phyloP scores from a whole-genome alignment of 2,888 invertebrate genomes.

The Drosophila macrospina region DNA sequence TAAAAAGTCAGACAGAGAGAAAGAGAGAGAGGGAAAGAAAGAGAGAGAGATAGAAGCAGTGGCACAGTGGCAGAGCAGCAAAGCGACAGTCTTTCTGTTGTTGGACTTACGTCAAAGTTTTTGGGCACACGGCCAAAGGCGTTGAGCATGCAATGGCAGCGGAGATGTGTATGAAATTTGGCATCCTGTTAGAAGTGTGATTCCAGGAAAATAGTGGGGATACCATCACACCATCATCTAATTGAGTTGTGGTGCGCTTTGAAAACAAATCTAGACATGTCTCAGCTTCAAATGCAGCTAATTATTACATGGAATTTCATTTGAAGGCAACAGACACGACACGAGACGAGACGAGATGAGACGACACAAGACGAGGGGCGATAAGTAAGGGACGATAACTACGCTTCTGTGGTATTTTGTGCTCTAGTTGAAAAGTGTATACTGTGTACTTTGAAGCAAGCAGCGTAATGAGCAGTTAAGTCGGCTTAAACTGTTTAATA shows the following conservation, averaged over 20 bases:
- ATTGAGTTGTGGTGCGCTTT: conserved; percentile 40
- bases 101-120: conserved; percentile 39
- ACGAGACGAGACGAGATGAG: not conserved
- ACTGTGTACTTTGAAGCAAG: not conserved
- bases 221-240: conserved; percentile 26
- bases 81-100: conserved; percentile 9
- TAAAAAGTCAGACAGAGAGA: not conserved
- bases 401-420: too few species aligned
- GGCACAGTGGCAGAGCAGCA: too few species aligned
- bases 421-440: conserved; percentile 4
- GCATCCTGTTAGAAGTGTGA: not conserved
- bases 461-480: too few species aligned
- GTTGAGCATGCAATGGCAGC: conserved; percentile 4
- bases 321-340: not conserved
- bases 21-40: not conserved
- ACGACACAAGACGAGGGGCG: too few species aligned
- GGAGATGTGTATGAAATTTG: conserved; percentile 14
- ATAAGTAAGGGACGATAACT: not conserved
- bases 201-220: conserved; percentile 1
- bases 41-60: not conserved
- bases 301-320: conserved; percentile 11
- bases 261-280: conserved; percentile 24
- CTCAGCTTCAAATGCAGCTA: conserved; percentile 21
- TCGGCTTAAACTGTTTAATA: too few species aligned
- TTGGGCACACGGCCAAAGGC: conserved; percentile 51